These are phyloP conservation scores for Myrmophylax atrothorax DNA, from an alignment of 2,113 vertebrate genomes.

Conservation along the genomic window DNA sequence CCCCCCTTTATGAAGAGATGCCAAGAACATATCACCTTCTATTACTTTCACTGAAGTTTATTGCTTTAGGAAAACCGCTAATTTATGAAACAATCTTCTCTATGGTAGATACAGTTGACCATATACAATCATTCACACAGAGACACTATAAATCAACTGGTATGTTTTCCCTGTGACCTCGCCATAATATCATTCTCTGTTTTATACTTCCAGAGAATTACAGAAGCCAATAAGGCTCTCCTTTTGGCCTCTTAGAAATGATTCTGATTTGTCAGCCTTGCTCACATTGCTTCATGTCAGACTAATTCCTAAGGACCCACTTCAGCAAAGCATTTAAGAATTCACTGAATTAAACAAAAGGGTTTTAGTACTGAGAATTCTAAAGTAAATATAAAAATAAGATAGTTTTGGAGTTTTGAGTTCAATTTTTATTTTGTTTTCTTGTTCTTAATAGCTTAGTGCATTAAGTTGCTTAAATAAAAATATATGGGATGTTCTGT, in stretches of 20 bases:
- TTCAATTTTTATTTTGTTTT: background rate
- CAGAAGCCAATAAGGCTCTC: constrained; percentile 10
- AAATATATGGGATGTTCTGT: background rate
- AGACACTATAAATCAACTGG: constrained; percentile 51
- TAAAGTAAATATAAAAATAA: background rate
- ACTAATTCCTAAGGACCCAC: constrained; percentile 11
- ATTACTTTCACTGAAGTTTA: constrained; percentile 32
- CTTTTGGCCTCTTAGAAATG: constrained; percentile 12
- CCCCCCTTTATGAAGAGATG: constrained; percentile 25
- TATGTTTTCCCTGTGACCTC: constrained; percentile 56
- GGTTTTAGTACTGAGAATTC: background rate
- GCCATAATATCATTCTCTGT: constrained; percentile 11
- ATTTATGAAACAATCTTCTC: constrained; percentile 37
- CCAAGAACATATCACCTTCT: constrained; percentile 45
- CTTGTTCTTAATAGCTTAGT: background rate
- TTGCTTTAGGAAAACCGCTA: constrained; percentile 37
- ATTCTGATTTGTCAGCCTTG: background rate
- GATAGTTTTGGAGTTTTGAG: background rate
- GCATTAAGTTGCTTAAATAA: background rate
- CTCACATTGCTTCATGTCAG: background rate
- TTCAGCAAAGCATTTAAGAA: background rate
- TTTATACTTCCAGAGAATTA: constrained; percentile 59
- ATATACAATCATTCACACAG: constrained; percentile 51
- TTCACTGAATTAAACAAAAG: background rate
- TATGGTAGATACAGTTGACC: constrained; percentile 30